phyloP scores from a whole-genome alignment of 1,140 invertebrate species.

The Microplitis mediator region DNA sequence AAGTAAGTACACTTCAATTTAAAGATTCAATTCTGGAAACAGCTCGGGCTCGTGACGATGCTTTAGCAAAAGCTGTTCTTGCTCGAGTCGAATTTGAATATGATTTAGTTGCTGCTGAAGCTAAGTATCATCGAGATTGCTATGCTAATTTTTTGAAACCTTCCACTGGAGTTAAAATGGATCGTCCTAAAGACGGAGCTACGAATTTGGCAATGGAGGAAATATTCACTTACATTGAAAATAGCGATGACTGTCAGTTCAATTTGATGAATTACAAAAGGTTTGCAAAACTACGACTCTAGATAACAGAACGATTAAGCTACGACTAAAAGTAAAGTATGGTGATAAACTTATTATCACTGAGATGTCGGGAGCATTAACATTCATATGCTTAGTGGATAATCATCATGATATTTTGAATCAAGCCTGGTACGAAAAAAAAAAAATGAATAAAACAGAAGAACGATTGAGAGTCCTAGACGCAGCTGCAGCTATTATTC shows the following conservation, averaged over 20 bases:
- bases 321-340: constrained; percentile 22
- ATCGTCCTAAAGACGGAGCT: constrained; percentile 38
- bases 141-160: constrained; percentile 37
- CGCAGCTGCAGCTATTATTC: constrained; percentile 1
- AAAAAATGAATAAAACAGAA: neutral
- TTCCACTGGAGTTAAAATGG: constrained; percentile 45
- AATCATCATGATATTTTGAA: neutral
- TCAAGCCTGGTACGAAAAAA: neutral
- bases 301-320: constrained; percentile 5
- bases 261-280: neutral
- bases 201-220: neutral
- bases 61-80: constrained; percentile 42
- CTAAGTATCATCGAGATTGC: constrained; percentile 47
- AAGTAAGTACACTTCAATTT: constrained; percentile 41
- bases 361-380: constrained; percentile 2
- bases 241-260: constrained; percentile 21
- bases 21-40: constrained; percentile 37
- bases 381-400: constrained; percentile 21
- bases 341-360: constrained; percentile 14
- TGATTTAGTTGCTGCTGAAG: constrained; percentile 50
- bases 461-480: neutral
- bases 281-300: neutral
- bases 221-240: constrained; percentile 23
- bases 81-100: constrained; percentile 39
- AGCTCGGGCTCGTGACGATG: constrained; percentile 43